Evolutionary conservation across 1,140 invertebrate genomes (phyloP), one percentile per base, ranked within the genome.

Genomic region (Pseudomyrmex gracilis): DNA sequence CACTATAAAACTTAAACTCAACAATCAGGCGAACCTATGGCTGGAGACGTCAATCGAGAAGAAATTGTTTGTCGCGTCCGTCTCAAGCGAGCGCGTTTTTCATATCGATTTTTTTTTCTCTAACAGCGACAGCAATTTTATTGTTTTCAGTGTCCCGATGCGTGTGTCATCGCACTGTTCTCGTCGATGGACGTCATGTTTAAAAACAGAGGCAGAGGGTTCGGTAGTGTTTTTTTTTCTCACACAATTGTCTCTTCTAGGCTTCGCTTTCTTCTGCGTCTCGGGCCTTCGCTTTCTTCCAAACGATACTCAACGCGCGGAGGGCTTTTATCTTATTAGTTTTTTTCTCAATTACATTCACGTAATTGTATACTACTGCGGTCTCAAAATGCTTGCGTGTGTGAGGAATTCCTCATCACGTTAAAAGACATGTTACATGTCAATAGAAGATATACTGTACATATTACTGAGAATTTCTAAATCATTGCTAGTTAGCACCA

Each of bases 1-100:
- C 64, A 77, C 92, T 94, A 93, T 88, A 93, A 93, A 94, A 94
- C 93, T 87, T 93, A 92, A 94, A 94, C 92, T 93, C 92, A 94
- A 94, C 93, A 94, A 94, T 92, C 70, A 90, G 84, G 84, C 86
- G 88, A 89, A 92, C 83, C 73, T 89, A 88, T 60, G 47, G 80
- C 53, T 78, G 89, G 85, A 45, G 85, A 90, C 74, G 87, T 89
- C 87, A 76, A 90, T 84, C 85, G 91, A 86, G 63, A 89, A 88
- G 85, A 90, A 34, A 89, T 22, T 57, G 17, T 49, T 58, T 10
- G 60, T 53, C 43, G 22, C 53, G 20, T 68, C 17, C 24, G 13
- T 53, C 22, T 53, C 20, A 49, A 58, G 70, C 49, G 58, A 24
- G 43, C n/a, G 47, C n/a, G 13, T 34, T 74, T 57, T n/a, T 34